Conservation (phyloP, 30 jellyfish, hydroid and myxozoan species). For the Morbakka virulenta region DNA sequence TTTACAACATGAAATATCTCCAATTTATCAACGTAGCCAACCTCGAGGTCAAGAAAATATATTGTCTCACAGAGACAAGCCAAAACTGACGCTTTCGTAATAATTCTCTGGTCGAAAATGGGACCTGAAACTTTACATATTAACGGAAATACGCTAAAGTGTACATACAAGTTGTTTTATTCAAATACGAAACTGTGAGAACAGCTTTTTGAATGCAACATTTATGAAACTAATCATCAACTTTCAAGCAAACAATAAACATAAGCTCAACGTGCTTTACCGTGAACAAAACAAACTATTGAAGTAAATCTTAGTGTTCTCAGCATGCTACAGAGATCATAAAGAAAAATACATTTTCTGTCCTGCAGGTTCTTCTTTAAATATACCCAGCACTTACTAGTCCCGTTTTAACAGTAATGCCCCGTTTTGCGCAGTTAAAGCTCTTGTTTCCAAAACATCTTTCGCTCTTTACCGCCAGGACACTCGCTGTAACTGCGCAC, state of each 20-base stretch:
- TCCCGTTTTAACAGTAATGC: background rate
- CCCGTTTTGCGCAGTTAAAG: constrained; percentile 15
- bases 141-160: background rate
- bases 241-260: background rate
- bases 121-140: background rate
- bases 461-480: constrained; percentile 36
- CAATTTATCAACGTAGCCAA: no score
- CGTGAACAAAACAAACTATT: background rate
- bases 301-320: background rate
- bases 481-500: constrained; percentile 35
- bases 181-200: background rate
- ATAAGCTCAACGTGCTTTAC: background rate
- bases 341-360: background rate
- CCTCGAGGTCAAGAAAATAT: no score
- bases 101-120: background rate
- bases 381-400: background rate
- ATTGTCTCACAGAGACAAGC: background rate
- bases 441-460: constrained; percentile 61
- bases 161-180: background rate
- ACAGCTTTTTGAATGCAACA: background rate
- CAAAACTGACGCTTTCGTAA: background rate
- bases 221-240: background rate
- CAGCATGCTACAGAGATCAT: background rate
- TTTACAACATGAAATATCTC: no score
- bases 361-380: background rate